Percentiles rank a stretch among this genome's conserved stretches.
Evolutionary conservation across 1,140 invertebrate species (phyloP).

Genomic region (Centruroides sculpturatus): DNA sequence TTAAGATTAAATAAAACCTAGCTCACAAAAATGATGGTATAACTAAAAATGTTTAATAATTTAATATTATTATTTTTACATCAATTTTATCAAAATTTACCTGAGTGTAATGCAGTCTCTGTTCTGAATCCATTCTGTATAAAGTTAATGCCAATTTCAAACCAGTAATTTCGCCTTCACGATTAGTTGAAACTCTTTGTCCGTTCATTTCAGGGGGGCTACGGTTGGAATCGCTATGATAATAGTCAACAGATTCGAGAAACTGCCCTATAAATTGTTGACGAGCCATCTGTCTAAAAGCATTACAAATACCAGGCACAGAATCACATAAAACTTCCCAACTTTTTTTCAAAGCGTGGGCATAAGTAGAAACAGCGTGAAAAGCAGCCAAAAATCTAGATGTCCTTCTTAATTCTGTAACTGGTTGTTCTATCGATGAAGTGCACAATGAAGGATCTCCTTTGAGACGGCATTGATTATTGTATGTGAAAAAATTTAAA

Average conservation of each 20-base stretch:
- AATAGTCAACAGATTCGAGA: slow-evolving; percentile 20
- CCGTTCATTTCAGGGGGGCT: slow-evolving; percentile 17
- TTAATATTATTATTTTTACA: no score
- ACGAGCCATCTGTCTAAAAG: slow-evolving; percentile 22
- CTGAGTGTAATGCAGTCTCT: no score
- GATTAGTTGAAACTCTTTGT: slow-evolving; percentile 1
- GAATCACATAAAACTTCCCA: slow-evolving; percentile 25
- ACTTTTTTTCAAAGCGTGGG: slow-evolving; percentile 28
- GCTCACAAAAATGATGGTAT: no score
- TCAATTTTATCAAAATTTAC: no score
- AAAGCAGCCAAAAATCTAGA: slow-evolving; percentile 29
- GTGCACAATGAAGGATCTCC: slow-evolving; percentile 5
- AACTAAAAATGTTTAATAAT: not conserved
- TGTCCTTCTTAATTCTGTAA: slow-evolving; percentile 18
- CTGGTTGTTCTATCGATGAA: slow-evolving; percentile 12
- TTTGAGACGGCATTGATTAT: not conserved
- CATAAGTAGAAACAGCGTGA: slow-evolving; percentile 30
- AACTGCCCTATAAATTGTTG: slow-evolving; percentile 27
- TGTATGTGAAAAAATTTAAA: not conserved
- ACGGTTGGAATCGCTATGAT: slow-evolving; percentile 17
- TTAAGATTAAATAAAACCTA: no score
- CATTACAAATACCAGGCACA: slow-evolving; percentile 24
- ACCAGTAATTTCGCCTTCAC: slow-evolving; percentile 10
- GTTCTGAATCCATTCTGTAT: not conserved
- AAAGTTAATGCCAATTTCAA: slow-evolving; percentile 10